phyloP scores from a whole-genome alignment of 2,888 invertebrate species.

The Meteorus colon region DNA sequence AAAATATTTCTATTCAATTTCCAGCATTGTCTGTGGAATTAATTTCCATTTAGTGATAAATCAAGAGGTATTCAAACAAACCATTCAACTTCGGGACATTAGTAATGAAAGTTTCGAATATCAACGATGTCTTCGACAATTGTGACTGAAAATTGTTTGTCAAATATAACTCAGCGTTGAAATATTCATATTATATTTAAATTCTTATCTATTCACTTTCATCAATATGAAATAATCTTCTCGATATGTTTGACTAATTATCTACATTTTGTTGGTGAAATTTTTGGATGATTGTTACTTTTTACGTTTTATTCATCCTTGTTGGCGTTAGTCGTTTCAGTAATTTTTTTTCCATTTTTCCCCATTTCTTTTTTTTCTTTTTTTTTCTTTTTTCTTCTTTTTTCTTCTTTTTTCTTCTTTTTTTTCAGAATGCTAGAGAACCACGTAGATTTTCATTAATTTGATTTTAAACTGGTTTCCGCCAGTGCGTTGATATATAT shows the following conservation, averaged over 20 bases:
- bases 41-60: neutral
- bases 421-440: neutral
- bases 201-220: no score
- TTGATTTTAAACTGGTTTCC: conserved; percentile 11
- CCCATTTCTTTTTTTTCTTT: no score
- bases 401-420: no score
- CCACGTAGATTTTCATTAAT: conserved; percentile 21
- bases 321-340: neutral
- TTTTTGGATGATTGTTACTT: neutral
- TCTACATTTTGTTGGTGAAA: neutral
- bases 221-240: neutral
- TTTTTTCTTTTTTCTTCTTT: no score
- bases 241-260: neutral
- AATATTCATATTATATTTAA: no score
- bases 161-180: no score
- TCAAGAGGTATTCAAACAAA: no score
- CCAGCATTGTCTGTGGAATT: neutral
- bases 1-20: neutral
- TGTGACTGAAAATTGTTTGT: no score
- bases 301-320: neutral
- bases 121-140: neutral
- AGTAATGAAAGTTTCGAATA: neutral
- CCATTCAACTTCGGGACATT: neutral
- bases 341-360: neutral
- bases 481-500: conserved; percentile 8